A percentile compares a stretch with the other conserved stretches of the same genome.
Conservation (phyloP, 2,797 vertebrate genomes). For the Peromyscus aztecus region DNA sequence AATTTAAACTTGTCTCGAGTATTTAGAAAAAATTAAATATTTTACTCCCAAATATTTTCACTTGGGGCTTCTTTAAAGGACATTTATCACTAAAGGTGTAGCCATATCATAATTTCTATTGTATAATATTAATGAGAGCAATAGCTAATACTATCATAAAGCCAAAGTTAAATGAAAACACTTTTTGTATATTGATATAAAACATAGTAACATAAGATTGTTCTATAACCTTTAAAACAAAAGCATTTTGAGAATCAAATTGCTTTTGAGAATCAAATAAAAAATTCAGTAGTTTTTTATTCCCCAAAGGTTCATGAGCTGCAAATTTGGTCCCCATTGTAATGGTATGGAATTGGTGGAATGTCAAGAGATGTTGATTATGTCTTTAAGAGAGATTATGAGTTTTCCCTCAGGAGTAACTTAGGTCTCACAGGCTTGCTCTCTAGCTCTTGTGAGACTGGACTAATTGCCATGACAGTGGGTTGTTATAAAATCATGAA, state of each 20-base stretch:
- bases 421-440: background rate
- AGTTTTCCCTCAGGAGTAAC: background rate
- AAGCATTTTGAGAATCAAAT: constrained; percentile 32
- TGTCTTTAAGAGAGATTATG: background rate
- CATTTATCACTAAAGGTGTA: constrained; percentile 13
- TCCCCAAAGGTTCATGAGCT: background rate
- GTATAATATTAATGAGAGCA: constrained; percentile 30
- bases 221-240: constrained; percentile 25
- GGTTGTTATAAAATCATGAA: background rate
- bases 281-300: background rate
- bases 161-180: constrained; percentile 38
- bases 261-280: constrained; percentile 30
- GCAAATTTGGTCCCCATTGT: background rate
- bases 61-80: constrained; percentile 42
- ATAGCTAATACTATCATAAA: constrained; percentile 33
- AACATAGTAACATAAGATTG: background rate
- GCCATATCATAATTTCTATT: constrained; percentile 33
- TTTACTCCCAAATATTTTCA: constrained; percentile 54
- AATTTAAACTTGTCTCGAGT: constrained; percentile 40
- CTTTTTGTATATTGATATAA: constrained; percentile 2
- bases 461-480: background rate
- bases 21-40: constrained; percentile 48
- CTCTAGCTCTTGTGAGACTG: background rate
- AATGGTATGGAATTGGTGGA: background rate
- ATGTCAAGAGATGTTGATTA: background rate